These are phyloP conservation scores for Drosophila nigromelanica DNA, from an alignment of 1,140 invertebrate genomes.

Conservation along the genomic window DNA sequence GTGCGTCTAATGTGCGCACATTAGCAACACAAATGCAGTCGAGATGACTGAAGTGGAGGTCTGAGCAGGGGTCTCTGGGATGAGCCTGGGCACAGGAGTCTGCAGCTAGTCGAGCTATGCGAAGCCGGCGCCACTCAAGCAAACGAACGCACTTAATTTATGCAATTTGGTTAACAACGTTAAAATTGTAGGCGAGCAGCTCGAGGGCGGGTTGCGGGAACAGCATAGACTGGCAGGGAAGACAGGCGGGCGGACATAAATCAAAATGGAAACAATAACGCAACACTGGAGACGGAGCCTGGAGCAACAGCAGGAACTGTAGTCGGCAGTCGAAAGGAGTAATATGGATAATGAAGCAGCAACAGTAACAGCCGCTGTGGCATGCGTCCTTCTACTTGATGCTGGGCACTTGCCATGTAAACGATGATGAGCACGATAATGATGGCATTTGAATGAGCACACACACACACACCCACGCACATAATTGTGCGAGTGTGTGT, in stretches of 20 bases:
- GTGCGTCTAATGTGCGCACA: constrained; percentile 79
- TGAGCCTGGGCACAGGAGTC: constrained; percentile 30
- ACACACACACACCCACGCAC: constrained; percentile 17
- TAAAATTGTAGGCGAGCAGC: constrained; percentile 73
- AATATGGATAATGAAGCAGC: constrained; percentile 82
- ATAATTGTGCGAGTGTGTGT: constrained; percentile 6
- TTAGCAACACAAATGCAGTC: constrained; percentile 77
- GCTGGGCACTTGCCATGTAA: constrained; percentile 68
- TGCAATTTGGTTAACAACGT: constrained; percentile 82
- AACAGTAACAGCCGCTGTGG: constrained; percentile 46
- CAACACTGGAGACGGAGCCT: constrained; percentile 27
- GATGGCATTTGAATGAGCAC: constrained; percentile 73
- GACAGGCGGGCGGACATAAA: constrained; percentile 61
- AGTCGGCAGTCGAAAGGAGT: constrained; percentile 64
- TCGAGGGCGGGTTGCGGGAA: not conserved
- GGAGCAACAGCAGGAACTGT: constrained; percentile 32
- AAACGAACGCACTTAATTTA: constrained; percentile 82
- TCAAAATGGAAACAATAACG: constrained; percentile 82
- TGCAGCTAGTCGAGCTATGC: constrained; percentile 37
- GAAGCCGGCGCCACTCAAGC: constrained; percentile 70
- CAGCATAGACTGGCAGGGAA: not conserved
- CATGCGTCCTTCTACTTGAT: constrained; percentile 51
- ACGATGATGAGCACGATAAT: constrained; percentile 79
- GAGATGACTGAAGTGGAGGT: constrained; percentile 31
- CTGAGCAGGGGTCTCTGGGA: not conserved